Evolutionary conservation across 2,888 invertebrate species (phyloP).

Genomic region (Desoria tigrina): DNA sequence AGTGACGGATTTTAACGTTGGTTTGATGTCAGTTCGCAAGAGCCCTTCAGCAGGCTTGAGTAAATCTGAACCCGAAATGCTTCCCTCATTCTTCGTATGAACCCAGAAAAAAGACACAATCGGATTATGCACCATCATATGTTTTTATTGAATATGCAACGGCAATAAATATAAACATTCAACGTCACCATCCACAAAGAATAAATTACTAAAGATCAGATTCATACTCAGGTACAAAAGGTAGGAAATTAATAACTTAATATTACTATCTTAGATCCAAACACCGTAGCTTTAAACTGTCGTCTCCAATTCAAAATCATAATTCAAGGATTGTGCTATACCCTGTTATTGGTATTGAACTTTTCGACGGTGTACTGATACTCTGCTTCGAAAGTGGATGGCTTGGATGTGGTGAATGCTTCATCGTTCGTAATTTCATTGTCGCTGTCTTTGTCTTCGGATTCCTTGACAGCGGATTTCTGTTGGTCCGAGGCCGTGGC

Average conservation of each 20-base stretch:
- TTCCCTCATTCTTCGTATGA: too few species aligned
- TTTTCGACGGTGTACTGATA: constrained; percentile 34
- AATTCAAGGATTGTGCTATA: constrained; percentile 14
- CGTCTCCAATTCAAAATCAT: neutral
- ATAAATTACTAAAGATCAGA: too few species aligned
- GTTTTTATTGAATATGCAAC: too few species aligned
- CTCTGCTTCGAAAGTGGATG: constrained; percentile 26
- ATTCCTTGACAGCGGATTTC: constrained; percentile 21
- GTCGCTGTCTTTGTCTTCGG: constrained; percentile 26
- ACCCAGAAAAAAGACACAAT: too few species aligned
- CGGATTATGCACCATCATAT: too few species aligned
- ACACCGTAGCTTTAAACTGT: constrained; percentile 1
- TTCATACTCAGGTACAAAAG: constrained; percentile 31
- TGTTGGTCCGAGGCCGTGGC: constrained; percentile 8
- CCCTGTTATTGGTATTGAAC: constrained; percentile 24
- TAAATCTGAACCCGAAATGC: too few species aligned
- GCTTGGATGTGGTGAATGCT: constrained; percentile 27
- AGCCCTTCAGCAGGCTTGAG: too few species aligned
- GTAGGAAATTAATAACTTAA: constrained; percentile 20
- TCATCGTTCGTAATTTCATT: constrained; percentile 37
- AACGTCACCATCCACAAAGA: too few species aligned
- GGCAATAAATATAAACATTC: too few species aligned
- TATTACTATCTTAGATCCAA: too few species aligned
- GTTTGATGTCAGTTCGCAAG: too few species aligned
- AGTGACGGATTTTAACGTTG: too few species aligned